A percentile compares a stretch with the other conserved stretches of the same genome.
Evolutionary conservation across 2,113 vertebrate genomes (phyloP).

Genomic region (Equus przewalskii): DNA sequence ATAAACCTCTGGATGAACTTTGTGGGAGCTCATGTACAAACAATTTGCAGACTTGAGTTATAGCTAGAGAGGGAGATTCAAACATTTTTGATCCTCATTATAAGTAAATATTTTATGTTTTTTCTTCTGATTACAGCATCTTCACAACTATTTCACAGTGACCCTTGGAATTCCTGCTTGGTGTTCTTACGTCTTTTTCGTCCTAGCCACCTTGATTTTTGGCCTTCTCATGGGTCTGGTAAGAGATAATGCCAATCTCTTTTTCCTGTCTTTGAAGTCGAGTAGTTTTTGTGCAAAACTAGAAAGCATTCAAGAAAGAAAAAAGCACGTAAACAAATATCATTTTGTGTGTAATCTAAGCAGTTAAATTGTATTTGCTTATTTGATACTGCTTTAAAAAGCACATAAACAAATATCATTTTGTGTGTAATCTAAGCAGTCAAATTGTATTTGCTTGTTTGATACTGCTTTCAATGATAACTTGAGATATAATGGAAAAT

Average conservation of each 20-base stretch:
- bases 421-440: neutral
- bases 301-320: slow-evolving; percentile 46
- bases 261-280: neutral
- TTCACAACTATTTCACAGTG: slow-evolving; percentile 92
- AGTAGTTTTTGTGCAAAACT: slow-evolving; percentile 30
- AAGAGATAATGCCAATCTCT: slow-evolving; percentile 77
- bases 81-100: neutral
- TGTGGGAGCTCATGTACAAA: neutral
- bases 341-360: neutral
- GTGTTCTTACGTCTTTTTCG: slow-evolving; percentile 91
- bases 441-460: slow-evolving; percentile 14
- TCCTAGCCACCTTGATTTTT: slow-evolving; percentile 90
- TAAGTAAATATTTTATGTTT: slow-evolving; percentile 25
- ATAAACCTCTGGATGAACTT: neutral
- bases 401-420: neutral
- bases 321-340: neutral
- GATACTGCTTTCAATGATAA: neutral
- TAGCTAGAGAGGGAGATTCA: neutral
- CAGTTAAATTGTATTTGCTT: neutral
- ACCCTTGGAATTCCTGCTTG: slow-evolving; percentile 91
- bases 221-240: slow-evolving; percentile 93
- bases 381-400: slow-evolving; percentile 28
- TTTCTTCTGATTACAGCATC: slow-evolving; percentile 88
- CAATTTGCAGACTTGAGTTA: neutral
- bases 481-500: slow-evolving; percentile 24